A percentile compares a stretch with the other conserved stretches of the same genome.
Evolutionary conservation across 2,888 invertebrate genomes (phyloP).

Genomic region (Limnephilus marmoratus): DNA sequence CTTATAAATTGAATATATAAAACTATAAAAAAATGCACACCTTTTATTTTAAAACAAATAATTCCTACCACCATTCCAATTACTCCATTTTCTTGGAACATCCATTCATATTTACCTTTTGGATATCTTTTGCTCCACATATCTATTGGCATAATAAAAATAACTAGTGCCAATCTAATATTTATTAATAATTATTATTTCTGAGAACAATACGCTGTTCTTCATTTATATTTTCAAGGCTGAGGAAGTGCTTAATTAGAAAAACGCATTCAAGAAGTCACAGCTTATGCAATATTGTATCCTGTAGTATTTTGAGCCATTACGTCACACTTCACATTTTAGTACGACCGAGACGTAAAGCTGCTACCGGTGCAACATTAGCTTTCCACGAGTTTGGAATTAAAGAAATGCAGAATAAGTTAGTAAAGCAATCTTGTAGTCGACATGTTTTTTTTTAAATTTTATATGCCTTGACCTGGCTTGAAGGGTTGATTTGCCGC

Average conservation of each 20-base stretch:
- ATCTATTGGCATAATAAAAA: not conserved
- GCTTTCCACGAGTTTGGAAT: not conserved
- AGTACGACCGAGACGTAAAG: not conserved
- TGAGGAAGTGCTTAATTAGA: not conserved
- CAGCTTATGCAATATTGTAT: not conserved
- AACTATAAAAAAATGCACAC: constrained; percentile 43
- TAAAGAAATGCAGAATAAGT: not conserved
- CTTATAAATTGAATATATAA: constrained; percentile 57
- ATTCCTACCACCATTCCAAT: not conserved
- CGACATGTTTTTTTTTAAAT: not conserved
- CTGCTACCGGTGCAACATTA: not conserved
- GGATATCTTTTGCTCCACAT: not conserved
- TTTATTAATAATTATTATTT: not conserved
- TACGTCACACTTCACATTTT: not conserved
- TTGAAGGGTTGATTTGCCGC: not conserved
- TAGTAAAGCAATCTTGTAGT: not conserved
- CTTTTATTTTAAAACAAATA: constrained; percentile 27
- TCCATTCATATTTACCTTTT: not conserved
- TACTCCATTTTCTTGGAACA: not conserved
- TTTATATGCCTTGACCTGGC: not conserved
- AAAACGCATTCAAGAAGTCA: not conserved
- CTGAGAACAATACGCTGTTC: not conserved
- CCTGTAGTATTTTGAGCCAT: constrained; percentile 14
- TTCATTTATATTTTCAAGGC: not conserved
- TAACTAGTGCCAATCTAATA: not conserved